Evolutionary conservation across 2,113 vertebrate genomes (phyloP), one percentile per base, ranked within the genome.

Genomic region (Periophthalmodon schlosseri): DNA sequence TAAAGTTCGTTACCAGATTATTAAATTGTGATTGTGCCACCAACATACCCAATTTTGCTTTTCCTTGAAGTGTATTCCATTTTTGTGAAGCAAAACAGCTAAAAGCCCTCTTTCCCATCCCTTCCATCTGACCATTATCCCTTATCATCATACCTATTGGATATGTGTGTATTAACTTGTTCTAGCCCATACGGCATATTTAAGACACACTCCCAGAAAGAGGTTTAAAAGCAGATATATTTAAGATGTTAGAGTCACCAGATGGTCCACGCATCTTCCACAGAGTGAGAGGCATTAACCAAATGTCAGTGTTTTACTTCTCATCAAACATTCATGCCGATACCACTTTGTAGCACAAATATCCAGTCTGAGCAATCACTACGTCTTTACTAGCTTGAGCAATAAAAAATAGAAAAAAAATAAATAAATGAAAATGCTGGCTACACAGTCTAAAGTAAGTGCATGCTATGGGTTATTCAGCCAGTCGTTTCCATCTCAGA

Each of bases 381-480:
- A 24, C 5, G 47, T 1, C 47, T 78, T 70, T 13, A 57, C 7
- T 58, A 44, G 54, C 66, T n/a, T 36, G 23, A 24, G 21, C 75
- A 18, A 6, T 0, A 73, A 76, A 77, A 73, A 64, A 57, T 28
- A 28, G 28, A 3, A 28, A 28, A 36, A 28, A 28, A 28, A 28
- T 28, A 3, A 1, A 28, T 28, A 58, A 65, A 61, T 77, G 15
- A 57, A 83, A 81, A 57, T 4, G 16, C 34, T 3, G n/a, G 49
- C 60, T 72, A 15, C 16, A 21, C 24, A 60, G 13, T 56, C 16
- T 36, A 15, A 13, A 28, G 56, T 33, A 69, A 75, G 46, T 36
- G 47, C 44, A 63, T 50, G 70, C 73, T 33, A 73, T 64, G 63
- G n/a, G 16, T 76, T 68, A 75, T 72, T 75, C 8, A 64, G 39